Evolutionary conservation across 2,113 vertebrate genomes (phyloP).

Genomic region (Chlorodrepanis virens): DNA sequence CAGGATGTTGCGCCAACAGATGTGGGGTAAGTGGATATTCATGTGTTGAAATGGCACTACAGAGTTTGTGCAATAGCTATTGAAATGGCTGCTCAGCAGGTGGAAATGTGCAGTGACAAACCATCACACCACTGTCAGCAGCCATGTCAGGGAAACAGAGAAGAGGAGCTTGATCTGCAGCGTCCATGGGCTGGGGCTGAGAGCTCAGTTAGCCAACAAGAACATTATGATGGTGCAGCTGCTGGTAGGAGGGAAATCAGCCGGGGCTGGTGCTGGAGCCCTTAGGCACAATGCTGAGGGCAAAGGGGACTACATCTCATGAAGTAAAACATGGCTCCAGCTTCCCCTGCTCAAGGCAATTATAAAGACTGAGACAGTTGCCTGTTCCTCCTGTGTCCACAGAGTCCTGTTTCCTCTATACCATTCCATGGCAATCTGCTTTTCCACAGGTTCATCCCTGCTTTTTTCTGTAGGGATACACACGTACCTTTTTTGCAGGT

Average conservation of each 20-base stretch:
- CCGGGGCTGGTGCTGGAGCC: not conserved
- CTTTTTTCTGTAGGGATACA: not conserved
- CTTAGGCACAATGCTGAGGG: not conserved
- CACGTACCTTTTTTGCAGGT: not conserved
- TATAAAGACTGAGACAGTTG: not conserved
- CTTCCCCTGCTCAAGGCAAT: not conserved
- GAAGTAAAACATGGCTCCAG: not conserved
- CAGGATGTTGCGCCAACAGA: conserved; percentile 68
- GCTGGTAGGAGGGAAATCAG: not conserved
- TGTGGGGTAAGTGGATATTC: conserved; percentile 59
- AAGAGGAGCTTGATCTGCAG: conserved; percentile 24
- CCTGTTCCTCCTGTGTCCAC: not conserved
- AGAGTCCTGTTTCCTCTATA: not conserved
- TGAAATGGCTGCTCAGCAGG: conserved; percentile 11
- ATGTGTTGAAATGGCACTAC: not conserved
- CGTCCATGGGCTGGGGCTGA: not conserved
- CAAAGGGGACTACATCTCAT: not conserved
- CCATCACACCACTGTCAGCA: not conserved
- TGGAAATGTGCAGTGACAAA: not conserved
- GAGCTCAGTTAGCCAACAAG: not conserved
- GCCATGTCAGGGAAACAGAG: not conserved
- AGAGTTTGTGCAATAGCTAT: not conserved
- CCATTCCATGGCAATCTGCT: not conserved
- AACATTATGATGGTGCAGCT: not conserved
- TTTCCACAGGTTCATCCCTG: not conserved